These are phyloP conservation scores for Lochmaea capreae DNA, from an alignment of 2,888 invertebrate species.

Conservation along the genomic window DNA sequence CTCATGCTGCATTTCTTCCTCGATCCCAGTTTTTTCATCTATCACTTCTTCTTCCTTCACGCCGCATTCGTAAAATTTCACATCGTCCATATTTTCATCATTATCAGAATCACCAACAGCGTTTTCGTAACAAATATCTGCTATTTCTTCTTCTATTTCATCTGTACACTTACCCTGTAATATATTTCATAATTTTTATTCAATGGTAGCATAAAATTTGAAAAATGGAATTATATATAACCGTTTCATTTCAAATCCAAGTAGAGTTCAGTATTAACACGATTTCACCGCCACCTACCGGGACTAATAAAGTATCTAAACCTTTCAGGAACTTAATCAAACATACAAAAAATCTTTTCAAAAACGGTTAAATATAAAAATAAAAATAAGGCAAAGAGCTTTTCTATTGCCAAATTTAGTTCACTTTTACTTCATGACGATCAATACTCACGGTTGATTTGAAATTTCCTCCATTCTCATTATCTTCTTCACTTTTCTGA, in stretches of 20 bases:
- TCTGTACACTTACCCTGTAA: neutral
- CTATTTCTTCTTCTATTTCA: slow-evolving; percentile 9
- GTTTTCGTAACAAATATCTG: neutral
- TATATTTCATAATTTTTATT: neutral
- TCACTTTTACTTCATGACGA: no score
- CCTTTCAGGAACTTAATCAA: no score
- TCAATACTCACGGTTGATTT: no score
- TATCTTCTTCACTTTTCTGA: neutral
- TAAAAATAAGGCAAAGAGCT: no score
- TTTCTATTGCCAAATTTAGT: no score
- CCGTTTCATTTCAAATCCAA: no score
- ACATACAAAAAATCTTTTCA: no score
- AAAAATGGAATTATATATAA: neutral
- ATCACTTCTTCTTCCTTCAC: slow-evolving; percentile 2
- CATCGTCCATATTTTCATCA: slow-evolving; percentile 9
- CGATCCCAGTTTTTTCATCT: neutral
- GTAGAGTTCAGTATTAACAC: no score
- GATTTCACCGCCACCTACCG: no score
- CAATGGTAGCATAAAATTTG: neutral
- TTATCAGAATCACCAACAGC: slow-evolving; percentile 3
- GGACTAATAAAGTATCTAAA: no score
- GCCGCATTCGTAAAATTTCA: neutral
- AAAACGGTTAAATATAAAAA: no score
- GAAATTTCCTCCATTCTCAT: neutral
- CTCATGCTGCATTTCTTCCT: neutral